Base-by-base conservation (phyloP, 2,113 vertebrate genomes). In the Colaptes auratus region DNA sequence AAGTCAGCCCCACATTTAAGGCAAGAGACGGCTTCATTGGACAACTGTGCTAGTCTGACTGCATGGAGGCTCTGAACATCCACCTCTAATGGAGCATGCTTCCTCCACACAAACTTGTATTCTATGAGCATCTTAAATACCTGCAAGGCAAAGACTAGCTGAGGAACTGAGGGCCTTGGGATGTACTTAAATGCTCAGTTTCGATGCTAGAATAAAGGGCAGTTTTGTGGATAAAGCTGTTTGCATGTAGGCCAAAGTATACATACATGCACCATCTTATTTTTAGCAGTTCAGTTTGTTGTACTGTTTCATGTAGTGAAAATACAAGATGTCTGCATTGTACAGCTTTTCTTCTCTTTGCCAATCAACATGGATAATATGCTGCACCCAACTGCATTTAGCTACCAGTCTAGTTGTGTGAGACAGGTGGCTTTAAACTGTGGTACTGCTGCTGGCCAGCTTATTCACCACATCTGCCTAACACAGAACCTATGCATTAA, bases 341-440 rank as follows among this genome's bases (percentile, higher is more conserved):
- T 19, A 13, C 27, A 52, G 28, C 16, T 30, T 56, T 66, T 71
- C 8, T 75, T 90, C 84, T 48, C 80, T 75, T 89, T 87, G 58
- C 55, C 16, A 28, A 2, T 23, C 39, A 19, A 0, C 17, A 31
- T 75, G 35, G 59, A 14, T 46, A 25, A 53, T 15, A 9, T 16
- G 55, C 36, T 0, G 9, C 17, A 53, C 24, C 33, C 1, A 3
- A 0, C 30, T 59, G 31, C 9, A 0, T 67, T 71, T 63, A 35
- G 75, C 25, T 48, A 0, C 42, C 21, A 5, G 17, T 27, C 59
- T 24, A 2, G 35, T 28, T 30, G 36, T 31, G 8, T 0, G 0
- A 42, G 77, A 10, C 3, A 3, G 20, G 11, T 46, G 67, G 76
- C 63, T 86, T 77, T 74, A 61, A 30, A 9, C 5, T 8, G 21